Evolutionary conservation across 2,113 vertebrate genomes (phyloP), one percentile per base, ranked within the genome.

Genomic region (Haemorhous mexicanus): DNA sequence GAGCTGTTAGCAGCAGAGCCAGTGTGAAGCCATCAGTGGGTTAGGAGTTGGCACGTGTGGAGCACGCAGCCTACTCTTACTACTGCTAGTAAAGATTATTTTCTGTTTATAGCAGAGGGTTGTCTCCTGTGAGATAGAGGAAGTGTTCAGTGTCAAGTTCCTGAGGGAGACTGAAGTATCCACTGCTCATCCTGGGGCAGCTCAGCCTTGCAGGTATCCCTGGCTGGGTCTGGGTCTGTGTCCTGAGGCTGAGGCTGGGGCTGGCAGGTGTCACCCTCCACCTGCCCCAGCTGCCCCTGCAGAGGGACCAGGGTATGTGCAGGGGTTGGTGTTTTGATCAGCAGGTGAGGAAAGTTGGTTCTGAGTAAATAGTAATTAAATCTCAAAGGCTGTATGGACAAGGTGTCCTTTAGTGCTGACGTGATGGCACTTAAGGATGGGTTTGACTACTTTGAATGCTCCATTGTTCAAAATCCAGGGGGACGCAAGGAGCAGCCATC

Each of bases 151-250:
- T 0, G 6, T 23, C 4, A 37, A 50, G 30, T 22, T 73, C 55
- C 21, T 0, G 2, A 35, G 33, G 50, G 23, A 37, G 55, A 4
- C 3, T 39, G 46, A 43, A 27, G 16, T 3, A 35, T 8, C 47
- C 41, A 0, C 2, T 11, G 21, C 32, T n/a, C 0, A 0, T 87
- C 18, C 55, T 15, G 23, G 53, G 55, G 14, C 37, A 22, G 35
- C 41, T 84, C 23, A 5, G 39, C 33, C 22, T 27, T 1, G 1
- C 2, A 9, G 44, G 9, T 50, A 23, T 53, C 2, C 1, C 11
- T 24, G 41, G 13, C 44, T 61, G 46, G 35, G 22, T 19, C 44
- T 61, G 46, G 26, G 22, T 19, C n/a, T 12, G 3, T 22, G 30
- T 47, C 22, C 17, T 0, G 1, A 84, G 72, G 63, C 16, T 47